These are phyloP conservation scores for Chaunax sp. DNA, from an alignment of 2,797 vertebrate genomes.

Conservation along the genomic window DNA sequence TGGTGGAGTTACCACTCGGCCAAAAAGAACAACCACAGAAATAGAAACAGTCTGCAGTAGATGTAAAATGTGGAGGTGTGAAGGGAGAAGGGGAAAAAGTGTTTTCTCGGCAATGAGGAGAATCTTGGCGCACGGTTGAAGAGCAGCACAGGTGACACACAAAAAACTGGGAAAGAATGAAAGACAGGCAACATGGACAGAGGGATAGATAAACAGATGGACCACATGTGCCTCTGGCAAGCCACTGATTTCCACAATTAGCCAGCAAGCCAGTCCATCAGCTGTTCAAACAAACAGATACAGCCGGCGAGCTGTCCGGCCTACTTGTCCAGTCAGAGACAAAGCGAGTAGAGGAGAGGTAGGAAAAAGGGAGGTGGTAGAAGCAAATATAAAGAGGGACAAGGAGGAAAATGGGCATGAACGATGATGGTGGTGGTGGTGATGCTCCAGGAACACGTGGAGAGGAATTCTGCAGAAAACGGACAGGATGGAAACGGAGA, in stretches of 20 bases:
- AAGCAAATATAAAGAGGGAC: conserved; percentile 16
- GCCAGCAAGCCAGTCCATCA: conserved; percentile 63
- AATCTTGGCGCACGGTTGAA: conserved; percentile 31
- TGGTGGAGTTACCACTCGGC: conserved; percentile 60
- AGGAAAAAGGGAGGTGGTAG: conserved; percentile 13
- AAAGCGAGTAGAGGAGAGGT: conserved; percentile 42
- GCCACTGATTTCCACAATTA: conserved; percentile 55
- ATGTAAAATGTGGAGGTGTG: conserved; percentile 61
- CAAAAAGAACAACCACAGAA: conserved; percentile 65
- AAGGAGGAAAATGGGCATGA: neutral
- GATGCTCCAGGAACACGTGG: neutral
- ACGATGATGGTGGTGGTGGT: conserved; percentile 8
- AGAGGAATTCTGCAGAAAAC: conserved; percentile 30
- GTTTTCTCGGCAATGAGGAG: conserved; percentile 41
- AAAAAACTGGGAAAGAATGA: conserved; percentile 30
- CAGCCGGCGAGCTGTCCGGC: conserved; percentile 47
- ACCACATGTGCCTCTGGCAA: conserved; percentile 68
- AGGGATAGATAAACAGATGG: conserved; percentile 64
- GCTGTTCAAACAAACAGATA: conserved; percentile 68
- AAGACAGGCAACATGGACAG: conserved; percentile 34
- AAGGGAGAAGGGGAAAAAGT: conserved; percentile 32
- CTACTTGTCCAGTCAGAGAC: conserved; percentile 39
- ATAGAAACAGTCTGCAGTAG: conserved; percentile 46
- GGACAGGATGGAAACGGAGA: conserved; percentile 35
- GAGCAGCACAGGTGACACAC: conserved; percentile 43